These are phyloP conservation scores for Burhinus oedicnemus DNA, from an alignment of 2,113 vertebrate genomes.

Conservation along the genomic window DNA sequence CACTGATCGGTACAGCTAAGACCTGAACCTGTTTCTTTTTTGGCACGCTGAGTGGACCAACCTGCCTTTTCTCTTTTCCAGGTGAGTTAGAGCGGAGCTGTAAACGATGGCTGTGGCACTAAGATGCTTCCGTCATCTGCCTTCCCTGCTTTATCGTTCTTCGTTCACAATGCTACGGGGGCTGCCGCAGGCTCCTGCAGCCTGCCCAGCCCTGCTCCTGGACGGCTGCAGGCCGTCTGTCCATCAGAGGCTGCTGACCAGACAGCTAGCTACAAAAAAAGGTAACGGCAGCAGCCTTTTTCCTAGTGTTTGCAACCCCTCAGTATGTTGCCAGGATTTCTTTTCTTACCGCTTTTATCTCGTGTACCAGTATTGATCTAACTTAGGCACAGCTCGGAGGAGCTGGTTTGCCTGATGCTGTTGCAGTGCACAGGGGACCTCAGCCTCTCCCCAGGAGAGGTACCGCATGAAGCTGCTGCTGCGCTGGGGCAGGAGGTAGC, in stretches of 20 bases:
- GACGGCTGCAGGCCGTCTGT: not conserved
- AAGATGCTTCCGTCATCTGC: constrained; percentile 71
- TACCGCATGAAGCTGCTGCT: rapidly evolving
- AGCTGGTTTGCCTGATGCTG: not conserved
- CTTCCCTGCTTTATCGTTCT: constrained; percentile 61
- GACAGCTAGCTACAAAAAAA: constrained; percentile 91
- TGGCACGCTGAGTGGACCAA: rapidly evolving
- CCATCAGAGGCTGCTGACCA: constrained; percentile 38
- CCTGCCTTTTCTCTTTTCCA: not conserved
- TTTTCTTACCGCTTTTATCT: not conserved
- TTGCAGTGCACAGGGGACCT: rapidly evolving
- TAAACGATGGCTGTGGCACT: constrained; percentile 69
- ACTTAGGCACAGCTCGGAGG: not conserved
- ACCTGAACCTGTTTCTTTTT: rapidly evolving
- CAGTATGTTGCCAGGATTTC: not conserved
- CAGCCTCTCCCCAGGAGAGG: not conserved
- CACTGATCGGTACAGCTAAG: rapidly evolving
- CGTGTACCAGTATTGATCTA: rapidly evolving
- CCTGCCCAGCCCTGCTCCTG: not conserved
- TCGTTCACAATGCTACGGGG: not conserved
- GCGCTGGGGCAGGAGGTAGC: not conserved
- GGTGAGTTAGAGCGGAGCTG: not conserved
- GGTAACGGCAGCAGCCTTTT: constrained; percentile 74
- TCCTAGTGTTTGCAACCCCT: not conserved
- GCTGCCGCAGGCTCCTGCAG: not conserved